phyloP scores from a whole-genome alignment of 2,797 vertebrate genomes.

The Galagoides demidoff region DNA sequence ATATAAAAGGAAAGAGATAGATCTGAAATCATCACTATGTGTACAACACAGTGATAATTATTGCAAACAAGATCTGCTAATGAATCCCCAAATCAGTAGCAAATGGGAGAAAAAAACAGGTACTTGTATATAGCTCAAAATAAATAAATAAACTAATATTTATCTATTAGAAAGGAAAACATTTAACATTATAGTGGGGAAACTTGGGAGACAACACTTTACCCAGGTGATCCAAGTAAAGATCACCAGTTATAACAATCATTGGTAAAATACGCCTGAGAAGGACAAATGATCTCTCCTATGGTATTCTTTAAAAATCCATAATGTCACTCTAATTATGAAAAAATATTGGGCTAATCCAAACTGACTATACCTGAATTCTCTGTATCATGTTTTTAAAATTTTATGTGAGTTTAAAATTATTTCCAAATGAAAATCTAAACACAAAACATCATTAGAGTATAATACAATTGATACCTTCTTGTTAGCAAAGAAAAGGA shows the following conservation, averaged over 20 bases:
- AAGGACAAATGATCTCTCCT: neutral
- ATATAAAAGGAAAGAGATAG: neutral
- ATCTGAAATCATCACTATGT: neutral
- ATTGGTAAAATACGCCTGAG: neutral
- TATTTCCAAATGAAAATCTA: neutral
- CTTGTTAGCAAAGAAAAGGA: neutral
- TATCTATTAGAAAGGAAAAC: neutral
- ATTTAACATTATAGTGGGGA: neutral
- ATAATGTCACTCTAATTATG: neutral
- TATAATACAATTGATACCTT: neutral
- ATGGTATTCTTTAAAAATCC: neutral
- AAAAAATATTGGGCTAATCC: neutral
- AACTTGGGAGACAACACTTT: neutral
- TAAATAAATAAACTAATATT: neutral
- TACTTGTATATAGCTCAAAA: neutral
- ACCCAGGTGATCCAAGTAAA: neutral
- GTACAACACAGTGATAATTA: neutral
- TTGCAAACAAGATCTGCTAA: neutral
- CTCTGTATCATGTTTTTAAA: neutral
- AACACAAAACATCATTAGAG: too few relatives aligned
- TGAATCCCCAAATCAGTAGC: neutral
- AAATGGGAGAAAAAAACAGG: neutral
- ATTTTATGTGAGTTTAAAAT: neutral
- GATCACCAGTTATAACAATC: neutral
- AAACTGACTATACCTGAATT: neutral